Evolutionary conservation across 2,888 invertebrate species (phyloP).

Genomic region (Epirrhoe tristata): DNA sequence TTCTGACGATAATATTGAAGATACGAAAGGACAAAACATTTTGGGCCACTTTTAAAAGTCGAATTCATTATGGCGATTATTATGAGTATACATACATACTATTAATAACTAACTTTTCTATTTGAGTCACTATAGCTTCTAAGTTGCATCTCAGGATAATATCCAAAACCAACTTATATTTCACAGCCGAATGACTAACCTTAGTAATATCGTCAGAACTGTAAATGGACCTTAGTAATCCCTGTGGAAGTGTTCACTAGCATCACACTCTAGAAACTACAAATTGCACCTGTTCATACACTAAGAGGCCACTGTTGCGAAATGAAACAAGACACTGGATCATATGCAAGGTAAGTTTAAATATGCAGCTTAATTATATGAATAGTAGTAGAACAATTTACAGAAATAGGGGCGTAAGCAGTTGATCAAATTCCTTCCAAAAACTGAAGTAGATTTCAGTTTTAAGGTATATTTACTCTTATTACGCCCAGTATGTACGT

Average conservation of each 20-base stretch:
- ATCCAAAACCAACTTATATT: no score
- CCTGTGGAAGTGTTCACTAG: constrained; percentile 23
- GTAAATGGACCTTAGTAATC: constrained; percentile 20
- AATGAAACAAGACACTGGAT: constrained; percentile 11
- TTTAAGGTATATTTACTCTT: background rate
- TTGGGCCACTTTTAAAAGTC: background rate
- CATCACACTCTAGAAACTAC: constrained; percentile 12
- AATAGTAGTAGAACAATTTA: background rate
- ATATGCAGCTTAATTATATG: background rate
- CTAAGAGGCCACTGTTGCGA: constrained; percentile 10
- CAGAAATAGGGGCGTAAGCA: no score
- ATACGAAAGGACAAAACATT: background rate
- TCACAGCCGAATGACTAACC: background rate
- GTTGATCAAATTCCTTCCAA: no score
- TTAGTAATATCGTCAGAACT: constrained; percentile 1
- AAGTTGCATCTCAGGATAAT: no score
- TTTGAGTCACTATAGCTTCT: no score
- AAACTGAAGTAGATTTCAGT: background rate
- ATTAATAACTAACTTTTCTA: no score
- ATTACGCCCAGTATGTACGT: background rate
- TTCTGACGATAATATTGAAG: background rate
- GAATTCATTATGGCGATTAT: no score
- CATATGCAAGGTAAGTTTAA: constrained; percentile 8
- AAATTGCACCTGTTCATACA: constrained; percentile 23
- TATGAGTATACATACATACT: no score